Conservation (phyloP, 2,888 invertebrate species). For the Cosmopolites sordidus region DNA sequence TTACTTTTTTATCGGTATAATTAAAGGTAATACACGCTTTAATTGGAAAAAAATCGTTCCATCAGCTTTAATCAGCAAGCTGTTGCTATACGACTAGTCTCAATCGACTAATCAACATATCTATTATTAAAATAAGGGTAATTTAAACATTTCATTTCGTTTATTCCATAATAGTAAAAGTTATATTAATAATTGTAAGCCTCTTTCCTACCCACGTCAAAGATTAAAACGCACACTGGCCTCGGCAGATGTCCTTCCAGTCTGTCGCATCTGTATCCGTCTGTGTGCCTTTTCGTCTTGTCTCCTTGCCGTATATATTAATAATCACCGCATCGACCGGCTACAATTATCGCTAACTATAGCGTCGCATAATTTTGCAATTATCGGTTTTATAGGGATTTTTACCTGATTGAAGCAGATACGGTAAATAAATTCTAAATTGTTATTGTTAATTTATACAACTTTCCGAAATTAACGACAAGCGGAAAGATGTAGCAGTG, state of each 20-base stretch:
- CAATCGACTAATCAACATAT: too few relatives aligned
- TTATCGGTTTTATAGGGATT: conserved; percentile 16
- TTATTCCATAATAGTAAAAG: too few relatives aligned
- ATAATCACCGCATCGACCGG: not conserved
- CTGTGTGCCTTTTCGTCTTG: not conserved
- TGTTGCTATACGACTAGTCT: too few relatives aligned
- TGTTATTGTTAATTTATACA: conserved; percentile 1
- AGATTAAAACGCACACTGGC: conserved; percentile 21
- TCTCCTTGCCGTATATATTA: too few relatives aligned
- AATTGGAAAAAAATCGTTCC: too few relatives aligned
- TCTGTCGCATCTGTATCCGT: conserved; percentile 22
- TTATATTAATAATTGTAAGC: not conserved
- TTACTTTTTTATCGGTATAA: too few relatives aligned
- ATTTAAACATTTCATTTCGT: too few relatives aligned
- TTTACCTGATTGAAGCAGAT: conserved; percentile 4
- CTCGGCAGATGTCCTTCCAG: conserved; percentile 23
- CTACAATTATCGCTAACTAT: conserved; percentile 20
- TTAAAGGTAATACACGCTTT: too few relatives aligned
- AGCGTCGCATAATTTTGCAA: conserved; percentile 19
- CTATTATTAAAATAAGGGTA: too few relatives aligned
- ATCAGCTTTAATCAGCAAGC: too few relatives aligned
- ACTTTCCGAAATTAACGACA: too few relatives aligned
- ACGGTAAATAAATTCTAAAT: conserved; percentile 1
- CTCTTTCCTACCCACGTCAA: not conserved
- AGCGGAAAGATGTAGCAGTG: too few relatives aligned